A percentile compares a stretch with the other conserved stretches of the same genome.
These are phyloP conservation scores for Conomelus anceps DNA, from an alignment of 2,888 invertebrate species.

Conservation along the genomic window DNA sequence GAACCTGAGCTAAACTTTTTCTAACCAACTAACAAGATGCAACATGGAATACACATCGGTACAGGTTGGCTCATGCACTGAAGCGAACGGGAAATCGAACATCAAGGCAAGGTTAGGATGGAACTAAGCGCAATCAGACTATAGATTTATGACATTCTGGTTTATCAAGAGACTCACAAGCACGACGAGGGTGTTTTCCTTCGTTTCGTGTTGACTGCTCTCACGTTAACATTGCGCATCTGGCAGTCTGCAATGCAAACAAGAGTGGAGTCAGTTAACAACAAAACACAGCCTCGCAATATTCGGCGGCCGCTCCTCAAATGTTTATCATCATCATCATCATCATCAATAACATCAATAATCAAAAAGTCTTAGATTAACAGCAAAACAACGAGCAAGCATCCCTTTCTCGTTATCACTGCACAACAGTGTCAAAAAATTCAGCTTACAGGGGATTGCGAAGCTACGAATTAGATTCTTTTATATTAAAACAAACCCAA, in stretches of 20 bases:
- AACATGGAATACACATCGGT: constrained; percentile 21
- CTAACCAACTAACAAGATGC: constrained; percentile 25
- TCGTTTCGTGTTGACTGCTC: constrained; percentile 62
- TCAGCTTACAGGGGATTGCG: too few species aligned
- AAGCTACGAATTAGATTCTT: too few species aligned
- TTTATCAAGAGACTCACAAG: constrained; percentile 51
- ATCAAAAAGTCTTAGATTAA: neutral
- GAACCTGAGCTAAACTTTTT: neutral
- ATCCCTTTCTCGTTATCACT: neutral
- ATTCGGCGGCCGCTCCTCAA: neutral
- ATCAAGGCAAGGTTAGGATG: constrained; percentile 21
- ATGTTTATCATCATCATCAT: too few species aligned
- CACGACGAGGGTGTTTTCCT: constrained; percentile 59
- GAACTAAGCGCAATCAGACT: constrained; percentile 27
- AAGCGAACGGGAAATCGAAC: constrained; percentile 20
- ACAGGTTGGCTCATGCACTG: constrained; percentile 21
- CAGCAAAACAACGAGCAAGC: neutral
- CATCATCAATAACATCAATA: neutral
- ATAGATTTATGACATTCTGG: neutral
- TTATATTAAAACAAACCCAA: too few species aligned
- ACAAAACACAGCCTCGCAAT: constrained; percentile 12
- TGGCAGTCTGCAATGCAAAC: constrained; percentile 70
- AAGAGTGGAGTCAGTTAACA: constrained; percentile 48
- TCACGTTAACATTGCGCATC: constrained; percentile 67
- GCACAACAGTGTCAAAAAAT: neutral